Evolutionary conservation across 2,113 vertebrate genomes (phyloP), one percentile per base, ranked within the genome.

Genomic region (Nanorana parkeri): DNA sequence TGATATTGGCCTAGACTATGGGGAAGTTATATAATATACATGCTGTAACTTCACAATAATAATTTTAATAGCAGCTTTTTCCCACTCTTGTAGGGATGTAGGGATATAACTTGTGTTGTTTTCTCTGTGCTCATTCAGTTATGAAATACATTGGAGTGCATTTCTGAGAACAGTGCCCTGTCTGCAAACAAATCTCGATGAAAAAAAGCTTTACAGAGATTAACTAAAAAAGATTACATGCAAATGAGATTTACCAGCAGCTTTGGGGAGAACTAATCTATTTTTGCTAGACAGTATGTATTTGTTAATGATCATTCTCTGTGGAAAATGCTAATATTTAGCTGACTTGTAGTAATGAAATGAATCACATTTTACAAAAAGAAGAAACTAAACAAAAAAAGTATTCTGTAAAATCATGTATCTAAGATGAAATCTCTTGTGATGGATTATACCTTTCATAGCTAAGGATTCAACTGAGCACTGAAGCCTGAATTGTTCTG

Each of bases 241-340:
- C 60, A 63, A 63, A 63, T 63, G 60, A 63, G 60, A 63, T 63
- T 63, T 63, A 63, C 24, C 60, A 17, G 55, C 4, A 17, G 20
- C 55, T 61, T 75, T 24, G 21, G 11, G 24, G 15, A 24, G 23
- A 23, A 24, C 29, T 24, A 41, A 60, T 71, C 23, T 71, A 26
- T 11, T 71, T 11, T 15, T 71, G 24, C 23, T 54, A 19, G 5
- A 69, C 52, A 8, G 21, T 20, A 17, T 26, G 5, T 20, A 73
- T 32, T 32, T 74, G 56, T 26, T 26, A 17, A n/a, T 73, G 55
- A 17, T 1, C 4, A n/a, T 74, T 74, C 21, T 71, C 17, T 52
- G n/a, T 26, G 5, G 23, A 51, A 13, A 5, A 21, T 68, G 32
- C 0, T 54, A 17, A 71, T 52, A 71, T n/a, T 71, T 23, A 24